Evolutionary conservation across 2,797 vertebrate genomes (phyloP).

Genomic region (Capromys pilorides): DNA sequence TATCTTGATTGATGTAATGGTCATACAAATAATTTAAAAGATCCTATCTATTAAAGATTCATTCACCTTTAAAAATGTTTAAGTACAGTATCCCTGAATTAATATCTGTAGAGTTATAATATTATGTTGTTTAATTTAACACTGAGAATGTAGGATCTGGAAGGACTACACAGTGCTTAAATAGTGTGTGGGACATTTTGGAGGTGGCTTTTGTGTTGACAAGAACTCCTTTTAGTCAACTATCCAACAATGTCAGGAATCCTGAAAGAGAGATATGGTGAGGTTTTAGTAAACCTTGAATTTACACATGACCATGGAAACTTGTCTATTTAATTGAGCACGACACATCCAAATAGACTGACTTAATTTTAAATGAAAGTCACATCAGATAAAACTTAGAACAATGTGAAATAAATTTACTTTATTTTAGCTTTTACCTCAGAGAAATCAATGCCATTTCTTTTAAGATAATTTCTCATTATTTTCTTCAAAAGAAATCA

Average conservation of each 20-base stretch:
- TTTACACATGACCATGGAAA: slow-evolving; percentile 33
- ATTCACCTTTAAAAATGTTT: slow-evolving; percentile 14
- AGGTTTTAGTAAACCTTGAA: neutral
- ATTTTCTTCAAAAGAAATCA: slow-evolving; percentile 62
- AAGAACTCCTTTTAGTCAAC: neutral
- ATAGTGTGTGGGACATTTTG: neutral
- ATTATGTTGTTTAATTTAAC: neutral
- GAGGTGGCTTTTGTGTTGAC: neutral
- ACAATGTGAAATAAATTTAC: slow-evolving; percentile 67
- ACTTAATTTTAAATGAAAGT: slow-evolving; percentile 73
- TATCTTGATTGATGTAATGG: neutral
- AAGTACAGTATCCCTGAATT: neutral
- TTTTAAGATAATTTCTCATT: slow-evolving; percentile 62
- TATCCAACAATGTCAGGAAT: neutral
- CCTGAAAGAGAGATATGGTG: neutral
- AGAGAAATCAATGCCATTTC: slow-evolving; percentile 58
- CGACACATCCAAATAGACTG: slow-evolving; percentile 38
- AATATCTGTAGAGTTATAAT: neutral
- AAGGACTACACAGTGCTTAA: neutral
- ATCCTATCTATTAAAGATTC: neutral
- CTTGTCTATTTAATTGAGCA: slow-evolving; percentile 55
- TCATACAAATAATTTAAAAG: slow-evolving; percentile 18
- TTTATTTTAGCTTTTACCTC: slow-evolving; percentile 62
- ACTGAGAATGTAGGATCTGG: neutral
- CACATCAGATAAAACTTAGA: slow-evolving; percentile 66